phyloP scores from a whole-genome alignment of 2,888 invertebrate genomes.

The Caenorhabditis zanzibari region DNA sequence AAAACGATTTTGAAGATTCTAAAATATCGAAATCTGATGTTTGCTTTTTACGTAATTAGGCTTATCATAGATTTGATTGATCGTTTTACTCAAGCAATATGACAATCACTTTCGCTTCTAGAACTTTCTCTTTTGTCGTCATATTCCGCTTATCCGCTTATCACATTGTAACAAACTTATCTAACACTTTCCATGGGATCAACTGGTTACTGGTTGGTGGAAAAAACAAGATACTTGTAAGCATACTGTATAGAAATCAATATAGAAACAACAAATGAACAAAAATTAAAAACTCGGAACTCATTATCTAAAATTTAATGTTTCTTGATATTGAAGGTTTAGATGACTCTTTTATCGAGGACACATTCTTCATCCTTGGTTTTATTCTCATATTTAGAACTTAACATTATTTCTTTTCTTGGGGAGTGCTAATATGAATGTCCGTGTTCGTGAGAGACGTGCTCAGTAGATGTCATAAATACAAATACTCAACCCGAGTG shows the following conservation, averaged over 20 bases:
- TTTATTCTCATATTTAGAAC: conserved; percentile 51
- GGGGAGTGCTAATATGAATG: not conserved
- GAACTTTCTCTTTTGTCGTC: conserved; percentile 4
- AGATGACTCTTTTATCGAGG: conserved; percentile 36
- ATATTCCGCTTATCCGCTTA: not conserved
- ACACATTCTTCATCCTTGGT: conserved; percentile 44
- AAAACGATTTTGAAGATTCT: no score
- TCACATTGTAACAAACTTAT: conserved; percentile 11
- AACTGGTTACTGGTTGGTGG: not conserved
- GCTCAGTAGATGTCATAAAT: no score
- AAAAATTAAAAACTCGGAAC: no score
- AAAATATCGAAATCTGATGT: not conserved
- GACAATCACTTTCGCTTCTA: conserved; percentile 13
- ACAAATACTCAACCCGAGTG: no score
- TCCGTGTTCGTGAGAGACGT: no score
- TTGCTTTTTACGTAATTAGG: not conserved
- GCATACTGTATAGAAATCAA: not conserved
- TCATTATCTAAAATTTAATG: no score
- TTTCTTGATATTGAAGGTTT: not conserved
- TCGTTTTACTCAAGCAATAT: not conserved
- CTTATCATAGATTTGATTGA: not conserved
- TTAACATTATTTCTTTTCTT: conserved; percentile 53
- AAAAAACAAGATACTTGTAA: not conserved
- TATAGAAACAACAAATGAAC: not conserved
- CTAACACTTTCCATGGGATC: not conserved